Percentiles rank a stretch among this genome's conserved stretches.
Conservation (phyloP, 2,888 invertebrate genomes). For the Prosopocoilus inquinatus region DNA sequence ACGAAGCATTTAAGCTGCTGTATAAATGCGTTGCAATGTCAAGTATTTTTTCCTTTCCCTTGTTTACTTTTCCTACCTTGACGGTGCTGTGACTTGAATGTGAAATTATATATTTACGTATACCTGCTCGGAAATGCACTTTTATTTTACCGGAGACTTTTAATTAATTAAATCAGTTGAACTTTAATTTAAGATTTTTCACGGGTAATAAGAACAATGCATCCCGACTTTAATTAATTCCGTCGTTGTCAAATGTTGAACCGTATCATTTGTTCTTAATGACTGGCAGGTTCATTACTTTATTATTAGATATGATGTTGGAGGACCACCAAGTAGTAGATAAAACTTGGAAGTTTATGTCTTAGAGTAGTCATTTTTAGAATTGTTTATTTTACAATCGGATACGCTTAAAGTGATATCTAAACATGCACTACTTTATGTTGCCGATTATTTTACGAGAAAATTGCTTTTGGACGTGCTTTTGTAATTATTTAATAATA, state of each 20-base stretch:
- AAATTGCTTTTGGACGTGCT: neutral
- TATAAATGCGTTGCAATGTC: slow-evolving; percentile 5
- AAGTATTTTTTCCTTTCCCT: slow-evolving; percentile 11
- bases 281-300: neutral
- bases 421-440: slow-evolving; percentile 15
- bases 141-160: too few relatives aligned
- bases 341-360: slow-evolving; percentile 19
- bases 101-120: too few relatives aligned
- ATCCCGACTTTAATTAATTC: too few relatives aligned
- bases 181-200: too few relatives aligned
- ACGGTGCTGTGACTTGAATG: neutral
- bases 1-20: too few relatives aligned
- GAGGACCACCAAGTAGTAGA: slow-evolving; percentile 9
- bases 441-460: slow-evolving; percentile 5
- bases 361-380: slow-evolving; percentile 14
- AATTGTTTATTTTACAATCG: slow-evolving; percentile 18
- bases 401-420: slow-evolving; percentile 16
- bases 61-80: slow-evolving; percentile 7
- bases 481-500: too few relatives aligned
- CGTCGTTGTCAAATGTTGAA: too few relatives aligned
- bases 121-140: too few relatives aligned
- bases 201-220: too few relatives aligned
- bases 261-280: too few relatives aligned
- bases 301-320: slow-evolving; percentile 1
- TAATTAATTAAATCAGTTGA: too few relatives aligned